Percentiles rank a stretch among this genome's conserved stretches.
These are phyloP conservation scores for Apogon talboti DNA, from an alignment of 2,797 vertebrate species.

Conservation along the genomic window DNA sequence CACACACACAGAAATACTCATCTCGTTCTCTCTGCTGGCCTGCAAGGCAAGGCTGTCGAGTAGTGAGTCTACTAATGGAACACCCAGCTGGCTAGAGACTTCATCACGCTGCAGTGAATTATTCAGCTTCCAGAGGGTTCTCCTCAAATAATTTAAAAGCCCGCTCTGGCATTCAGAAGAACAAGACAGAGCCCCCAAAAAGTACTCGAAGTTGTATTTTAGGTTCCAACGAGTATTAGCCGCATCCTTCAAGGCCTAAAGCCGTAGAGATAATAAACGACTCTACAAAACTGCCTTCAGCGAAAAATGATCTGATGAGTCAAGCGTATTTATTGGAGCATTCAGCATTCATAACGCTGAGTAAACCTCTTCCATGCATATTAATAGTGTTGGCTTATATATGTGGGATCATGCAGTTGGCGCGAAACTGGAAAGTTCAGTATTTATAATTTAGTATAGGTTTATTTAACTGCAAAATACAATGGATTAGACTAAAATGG, in stretches of 20 bases:
- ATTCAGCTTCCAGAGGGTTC: slow-evolving; percentile 81
- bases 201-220: slow-evolving; percentile 52
- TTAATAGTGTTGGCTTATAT: slow-evolving; percentile 17
- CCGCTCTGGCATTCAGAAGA: slow-evolving; percentile 50
- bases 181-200: slow-evolving; percentile 39
- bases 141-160: slow-evolving; percentile 84
- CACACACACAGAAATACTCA: slow-evolving; percentile 38
- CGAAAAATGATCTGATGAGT: slow-evolving; percentile 49
- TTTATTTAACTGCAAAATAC: no score
- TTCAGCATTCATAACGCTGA: slow-evolving; percentile 32
- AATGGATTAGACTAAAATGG: no score
- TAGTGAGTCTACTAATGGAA: slow-evolving; percentile 77
- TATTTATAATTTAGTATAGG: background rate
- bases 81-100: slow-evolving; percentile 78
- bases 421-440: slow-evolving; percentile 12
- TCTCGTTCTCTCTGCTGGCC: slow-evolving; percentile 44
- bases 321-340: slow-evolving; percentile 36
- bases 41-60: slow-evolving; percentile 69
- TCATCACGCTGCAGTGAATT: slow-evolving; percentile 83
- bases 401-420: slow-evolving; percentile 15
- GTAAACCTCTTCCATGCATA: slow-evolving; percentile 22
- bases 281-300: slow-evolving; percentile 24
- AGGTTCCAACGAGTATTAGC: slow-evolving; percentile 39
- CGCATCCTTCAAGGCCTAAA: slow-evolving; percentile 25
- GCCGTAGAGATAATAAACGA: slow-evolving; percentile 39